phyloP scores from a whole-genome alignment of 2,888 invertebrate genomes.

The Acronicta alni region DNA sequence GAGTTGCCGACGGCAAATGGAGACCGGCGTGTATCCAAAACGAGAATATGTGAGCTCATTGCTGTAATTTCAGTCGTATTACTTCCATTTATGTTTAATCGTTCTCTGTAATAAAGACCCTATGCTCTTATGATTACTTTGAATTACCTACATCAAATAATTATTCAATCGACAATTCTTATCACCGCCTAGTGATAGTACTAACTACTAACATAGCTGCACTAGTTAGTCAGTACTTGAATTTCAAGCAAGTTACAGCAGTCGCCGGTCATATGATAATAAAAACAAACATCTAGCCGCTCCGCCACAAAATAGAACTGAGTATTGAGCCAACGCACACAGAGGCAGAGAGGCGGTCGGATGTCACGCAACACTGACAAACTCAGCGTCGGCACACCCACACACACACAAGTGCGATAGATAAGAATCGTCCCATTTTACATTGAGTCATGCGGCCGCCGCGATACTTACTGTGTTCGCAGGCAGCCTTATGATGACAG shows the following conservation, averaged over 20 bases:
- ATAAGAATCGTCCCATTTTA: conserved; percentile 89
- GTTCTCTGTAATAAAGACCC: background rate
- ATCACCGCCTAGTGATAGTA: conserved; percentile 15
- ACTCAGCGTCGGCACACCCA: conserved; percentile 69
- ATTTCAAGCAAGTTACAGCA: conserved; percentile 71
- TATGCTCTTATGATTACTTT: conserved; percentile 1
- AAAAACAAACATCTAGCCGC: conserved; percentile 88
- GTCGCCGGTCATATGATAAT: conserved; percentile 86
- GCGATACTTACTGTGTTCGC: conserved; percentile 87
- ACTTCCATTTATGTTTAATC: background rate
- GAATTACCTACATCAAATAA: conserved; percentile 1
- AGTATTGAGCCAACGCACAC: conserved; percentile 87
- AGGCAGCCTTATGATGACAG: conserved; percentile 89
- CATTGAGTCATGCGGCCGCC: conserved; percentile 84
- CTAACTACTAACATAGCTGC: conserved; percentile 17
- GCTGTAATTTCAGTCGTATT: background rate
- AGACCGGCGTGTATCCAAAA: conserved; percentile 20
- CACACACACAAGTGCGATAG: conserved; percentile 75
- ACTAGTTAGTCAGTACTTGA: conserved; percentile 35
- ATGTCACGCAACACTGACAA: conserved; percentile 80
- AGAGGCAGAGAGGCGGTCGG: conserved; percentile 74
- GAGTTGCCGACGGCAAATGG: conserved; percentile 59
- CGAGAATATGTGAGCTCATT: conserved; percentile 3
- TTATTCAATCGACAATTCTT: conserved; percentile 21
- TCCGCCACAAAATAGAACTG: conserved; percentile 86